phyloP scores from a whole-genome alignment of 2,888 invertebrate species.

The Rotaria sp. region DNA sequence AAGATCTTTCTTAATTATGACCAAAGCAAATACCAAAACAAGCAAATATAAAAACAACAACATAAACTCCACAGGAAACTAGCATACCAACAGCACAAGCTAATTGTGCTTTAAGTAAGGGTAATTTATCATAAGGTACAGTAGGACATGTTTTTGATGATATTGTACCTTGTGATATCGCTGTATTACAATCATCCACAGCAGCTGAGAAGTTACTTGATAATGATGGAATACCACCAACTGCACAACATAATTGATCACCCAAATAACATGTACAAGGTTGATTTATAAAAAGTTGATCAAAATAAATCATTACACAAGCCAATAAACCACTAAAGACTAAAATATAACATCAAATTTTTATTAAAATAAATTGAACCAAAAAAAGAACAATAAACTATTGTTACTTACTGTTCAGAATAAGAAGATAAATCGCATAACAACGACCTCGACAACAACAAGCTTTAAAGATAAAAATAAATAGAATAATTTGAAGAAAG shows the following conservation, averaged over 20 bases:
- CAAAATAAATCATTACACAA: slow-evolving; percentile 8
- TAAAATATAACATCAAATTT: background rate
- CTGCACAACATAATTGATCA: background rate
- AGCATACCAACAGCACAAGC: background rate
- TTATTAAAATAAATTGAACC: no score
- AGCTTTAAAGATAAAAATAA: background rate
- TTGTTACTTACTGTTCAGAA: background rate
- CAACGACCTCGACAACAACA: background rate
- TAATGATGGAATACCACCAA: background rate
- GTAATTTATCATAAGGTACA: background rate
- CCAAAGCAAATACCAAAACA: slow-evolving; percentile 15
- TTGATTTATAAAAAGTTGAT: background rate
- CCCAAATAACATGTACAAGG: slow-evolving; percentile 13
- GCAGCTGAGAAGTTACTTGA: background rate
- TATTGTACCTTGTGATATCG: background rate
- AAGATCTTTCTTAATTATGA: background rate
- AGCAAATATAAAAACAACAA: background rate
- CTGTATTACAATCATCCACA: background rate
- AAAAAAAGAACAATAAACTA: no score
- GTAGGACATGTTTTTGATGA: background rate
- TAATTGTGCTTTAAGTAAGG: background rate
- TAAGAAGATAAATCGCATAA: background rate
- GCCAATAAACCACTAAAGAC: background rate
- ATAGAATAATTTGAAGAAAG: background rate
- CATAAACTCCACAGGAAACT: background rate